These are phyloP conservation scores for Hypanus sabinus DNA, from an alignment of 2,113 vertebrate species.

Conservation along the genomic window DNA sequence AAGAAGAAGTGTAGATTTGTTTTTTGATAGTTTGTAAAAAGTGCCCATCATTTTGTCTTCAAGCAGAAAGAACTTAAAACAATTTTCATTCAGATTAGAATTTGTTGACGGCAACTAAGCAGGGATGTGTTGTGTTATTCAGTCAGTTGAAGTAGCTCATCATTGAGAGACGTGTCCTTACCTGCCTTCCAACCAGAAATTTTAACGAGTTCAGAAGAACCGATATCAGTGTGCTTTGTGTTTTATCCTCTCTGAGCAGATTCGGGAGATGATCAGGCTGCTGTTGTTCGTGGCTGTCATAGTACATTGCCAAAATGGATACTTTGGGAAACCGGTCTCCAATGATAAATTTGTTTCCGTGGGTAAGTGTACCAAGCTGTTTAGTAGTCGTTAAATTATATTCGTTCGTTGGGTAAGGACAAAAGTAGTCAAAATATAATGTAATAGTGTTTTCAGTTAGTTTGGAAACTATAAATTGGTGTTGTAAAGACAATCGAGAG, in stretches of 20 bases:
- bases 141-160: neutral
- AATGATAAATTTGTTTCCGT: conserved; percentile 43
- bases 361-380: conserved; percentile 47
- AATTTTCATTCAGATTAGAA: neutral
- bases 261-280: conserved; percentile 48
- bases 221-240: neutral
- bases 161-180: too few species aligned
- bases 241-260: conserved; percentile 18
- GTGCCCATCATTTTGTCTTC: neutral
- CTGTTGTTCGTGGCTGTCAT: conserved; percentile 48
- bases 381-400: neutral
- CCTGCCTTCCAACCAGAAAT: neutral
- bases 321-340: conserved; percentile 42
- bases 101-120: neutral
- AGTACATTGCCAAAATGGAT: conserved; percentile 45
- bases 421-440: neutral
- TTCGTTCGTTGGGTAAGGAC: neutral
- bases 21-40: neutral
- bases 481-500: neutral
- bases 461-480: neutral
- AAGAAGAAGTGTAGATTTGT: neutral
- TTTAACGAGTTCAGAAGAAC: neutral
- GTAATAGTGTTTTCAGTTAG: neutral
- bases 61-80: neutral
- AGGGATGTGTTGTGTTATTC: neutral